phyloP scores from a whole-genome alignment of 2,888 invertebrate species.

The Halictus ligatus region DNA sequence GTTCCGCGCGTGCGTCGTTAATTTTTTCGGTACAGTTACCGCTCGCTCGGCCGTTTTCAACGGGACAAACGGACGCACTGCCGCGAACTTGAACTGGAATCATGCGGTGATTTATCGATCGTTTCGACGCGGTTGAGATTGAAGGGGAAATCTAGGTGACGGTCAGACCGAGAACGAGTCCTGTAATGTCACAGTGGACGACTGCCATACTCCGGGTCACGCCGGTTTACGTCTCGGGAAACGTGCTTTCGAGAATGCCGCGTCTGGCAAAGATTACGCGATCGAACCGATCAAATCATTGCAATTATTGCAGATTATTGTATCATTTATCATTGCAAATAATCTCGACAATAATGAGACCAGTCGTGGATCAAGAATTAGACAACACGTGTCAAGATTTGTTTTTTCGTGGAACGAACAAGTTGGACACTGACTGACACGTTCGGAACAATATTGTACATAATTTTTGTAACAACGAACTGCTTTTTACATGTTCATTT shows the following conservation, averaged over 20 bases:
- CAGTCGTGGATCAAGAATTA: neutral
- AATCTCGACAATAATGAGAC: neutral
- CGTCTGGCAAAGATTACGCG: neutral
- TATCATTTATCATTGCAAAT: no score
- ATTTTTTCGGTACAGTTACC: constrained; percentile 45
- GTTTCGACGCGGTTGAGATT: neutral
- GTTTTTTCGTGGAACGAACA: neutral
- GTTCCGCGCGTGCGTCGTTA: constrained; percentile 22
- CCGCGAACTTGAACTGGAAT: constrained; percentile 16
- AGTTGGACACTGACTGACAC: no score
- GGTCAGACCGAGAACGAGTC: constrained; percentile 2
- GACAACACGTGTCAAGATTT: neutral
- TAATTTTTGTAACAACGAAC: no score
- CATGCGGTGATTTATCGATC: constrained; percentile 33
- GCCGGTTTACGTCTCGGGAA: neutral
- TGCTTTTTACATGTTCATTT: no score
- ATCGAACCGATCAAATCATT: neutral
- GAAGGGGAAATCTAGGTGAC: constrained; percentile 13
- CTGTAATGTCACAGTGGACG: neutral
- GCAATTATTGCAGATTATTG: no score
- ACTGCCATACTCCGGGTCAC: neutral
- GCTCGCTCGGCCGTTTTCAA: neutral
- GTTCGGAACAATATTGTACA: no score
- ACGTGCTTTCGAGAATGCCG: neutral
- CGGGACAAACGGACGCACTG: neutral